These are phyloP conservation scores for Siniperca chuatsi DNA, from an alignment of 2,113 vertebrate genomes.

Conservation along the genomic window DNA sequence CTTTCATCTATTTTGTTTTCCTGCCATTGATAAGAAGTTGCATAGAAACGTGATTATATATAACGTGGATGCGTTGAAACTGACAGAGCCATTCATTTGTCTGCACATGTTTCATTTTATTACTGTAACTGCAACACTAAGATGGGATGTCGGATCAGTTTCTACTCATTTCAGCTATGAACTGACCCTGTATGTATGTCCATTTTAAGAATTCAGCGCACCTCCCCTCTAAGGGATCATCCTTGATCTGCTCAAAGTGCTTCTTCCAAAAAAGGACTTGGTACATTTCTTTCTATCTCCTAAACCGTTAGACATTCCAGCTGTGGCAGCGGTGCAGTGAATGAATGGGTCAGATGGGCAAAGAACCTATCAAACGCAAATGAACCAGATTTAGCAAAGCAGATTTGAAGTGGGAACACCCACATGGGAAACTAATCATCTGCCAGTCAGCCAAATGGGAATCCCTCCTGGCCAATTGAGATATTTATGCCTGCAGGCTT, in stretches of 20 bases:
- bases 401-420: slow-evolving; percentile 19
- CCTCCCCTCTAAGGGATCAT: slow-evolving; percentile 3
- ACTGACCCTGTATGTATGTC: slow-evolving; percentile 6
- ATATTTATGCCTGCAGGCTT: slow-evolving; percentile 29
- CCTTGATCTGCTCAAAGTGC: slow-evolving; percentile 20
- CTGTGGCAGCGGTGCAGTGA: slow-evolving; percentile 6
- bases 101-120: slow-evolving; percentile 29
- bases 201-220: slow-evolving; percentile 9
- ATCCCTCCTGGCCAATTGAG: slow-evolving; percentile 45
- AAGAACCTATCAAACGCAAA: not conserved
- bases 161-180: slow-evolving; percentile 1
- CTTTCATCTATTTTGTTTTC: slow-evolving; percentile 31
- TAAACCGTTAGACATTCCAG: slow-evolving; percentile 50
- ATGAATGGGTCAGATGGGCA: slow-evolving; percentile 8
- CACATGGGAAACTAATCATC: slow-evolving; percentile 29
- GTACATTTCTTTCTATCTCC: slow-evolving; percentile 5
- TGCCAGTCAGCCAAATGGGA: slow-evolving; percentile 18
- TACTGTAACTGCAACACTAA: slow-evolving; percentile 43
- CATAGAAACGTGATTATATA: slow-evolving; percentile 20
- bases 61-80: not conserved
- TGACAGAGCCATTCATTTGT: slow-evolving; percentile 4
- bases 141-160: not conserved
- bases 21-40: slow-evolving; percentile 43
- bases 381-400: slow-evolving; percentile 2
- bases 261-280: slow-evolving; percentile 44